Evolutionary conservation across 2,113 vertebrate genomes (phyloP), one percentile per base, ranked within the genome.

Genomic region (Zosterops borbonicus): DNA sequence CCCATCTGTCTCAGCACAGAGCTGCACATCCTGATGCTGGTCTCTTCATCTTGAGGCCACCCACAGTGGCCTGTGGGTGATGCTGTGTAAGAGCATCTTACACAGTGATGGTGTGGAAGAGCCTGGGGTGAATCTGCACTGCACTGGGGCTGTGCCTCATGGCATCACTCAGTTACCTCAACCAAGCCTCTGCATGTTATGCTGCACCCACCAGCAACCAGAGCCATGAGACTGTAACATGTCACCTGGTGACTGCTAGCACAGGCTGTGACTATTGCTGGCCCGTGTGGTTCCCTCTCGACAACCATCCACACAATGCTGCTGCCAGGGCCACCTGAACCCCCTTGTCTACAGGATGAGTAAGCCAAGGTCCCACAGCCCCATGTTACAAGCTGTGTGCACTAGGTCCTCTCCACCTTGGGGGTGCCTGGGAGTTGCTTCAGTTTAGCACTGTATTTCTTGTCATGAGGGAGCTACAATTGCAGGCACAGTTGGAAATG

Each of bases 261-360:
- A 23, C 42, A 65, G 60, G 20, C 44, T 76, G 42, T 42, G 52
- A 31, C 83, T 35, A 37, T 18, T 52, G 37, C 42, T 42, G 52
- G 15, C 44, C 35, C 2, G 1, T 31, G 29, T 31, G 44, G 31
- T 50, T 13, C 17, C 53, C 31, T 76, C 71, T n/a, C 0, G 0
- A 50, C 37, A 52, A 6, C 37, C 25, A 21, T 25, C 15, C 70
- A 49, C 42, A 23, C 42, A 7, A 2, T 35, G 16, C 52, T 76
- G 60, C 42, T 67, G 28, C 69, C 58, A 63, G 49, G 58, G 41
- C 59, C 59, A 64, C 50, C 69, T 39, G 41, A 75, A 41, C 19
- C 50, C 68, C 23, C 15, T n/a, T 19, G 50, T n/a, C 42, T 41
- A 29, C 50, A 22, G 59, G 11, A 25, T 17, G 49, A n/a, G 22